Percentiles rank a stretch among this genome's conserved stretches.
These are phyloP conservation scores for Bubo blakistoni DNA, from an alignment of 2,113 vertebrate genomes.

Conservation along the genomic window DNA sequence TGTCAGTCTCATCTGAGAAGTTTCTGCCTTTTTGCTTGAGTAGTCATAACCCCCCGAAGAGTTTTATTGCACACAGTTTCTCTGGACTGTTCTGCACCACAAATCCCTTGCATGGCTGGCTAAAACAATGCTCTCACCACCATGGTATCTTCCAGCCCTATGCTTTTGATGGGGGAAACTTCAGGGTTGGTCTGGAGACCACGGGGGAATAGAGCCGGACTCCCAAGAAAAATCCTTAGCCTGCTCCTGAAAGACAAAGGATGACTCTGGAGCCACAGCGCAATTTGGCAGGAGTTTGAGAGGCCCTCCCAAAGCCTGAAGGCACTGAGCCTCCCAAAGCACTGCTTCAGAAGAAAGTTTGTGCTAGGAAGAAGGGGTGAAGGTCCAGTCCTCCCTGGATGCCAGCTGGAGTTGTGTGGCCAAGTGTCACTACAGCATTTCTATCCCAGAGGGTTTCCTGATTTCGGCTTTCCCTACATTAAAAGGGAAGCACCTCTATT, in stretches of 20 bases:
- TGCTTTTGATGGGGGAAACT: rapidly evolving
- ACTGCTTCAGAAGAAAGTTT: not conserved
- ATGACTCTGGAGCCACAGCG: not conserved
- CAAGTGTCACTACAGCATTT: not conserved
- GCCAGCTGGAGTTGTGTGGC: not conserved
- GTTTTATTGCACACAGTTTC: not conserved
- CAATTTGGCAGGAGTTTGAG: not conserved
- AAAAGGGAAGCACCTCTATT: not conserved
- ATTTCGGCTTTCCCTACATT: not conserved
- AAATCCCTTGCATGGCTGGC: not conserved
- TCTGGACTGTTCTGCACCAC: not conserved
- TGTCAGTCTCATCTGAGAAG: not conserved
- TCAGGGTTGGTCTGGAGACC: not conserved
- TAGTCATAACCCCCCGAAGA: not conserved
- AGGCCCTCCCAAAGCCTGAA: not conserved
- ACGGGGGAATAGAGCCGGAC: rapidly evolving
- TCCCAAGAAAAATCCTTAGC: not conserved
- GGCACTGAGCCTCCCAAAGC: not conserved
- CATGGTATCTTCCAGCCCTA: rapidly evolving
- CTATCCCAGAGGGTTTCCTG: not conserved
- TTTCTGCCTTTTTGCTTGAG: not conserved
- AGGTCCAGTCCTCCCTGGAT: not conserved
- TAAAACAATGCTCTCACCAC: not conserved
- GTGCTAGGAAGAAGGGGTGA: not conserved
- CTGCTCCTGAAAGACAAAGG: not conserved